Evolutionary conservation across 2,888 invertebrate species (phyloP).

Genomic region (Gnatocerus cornutus): DNA sequence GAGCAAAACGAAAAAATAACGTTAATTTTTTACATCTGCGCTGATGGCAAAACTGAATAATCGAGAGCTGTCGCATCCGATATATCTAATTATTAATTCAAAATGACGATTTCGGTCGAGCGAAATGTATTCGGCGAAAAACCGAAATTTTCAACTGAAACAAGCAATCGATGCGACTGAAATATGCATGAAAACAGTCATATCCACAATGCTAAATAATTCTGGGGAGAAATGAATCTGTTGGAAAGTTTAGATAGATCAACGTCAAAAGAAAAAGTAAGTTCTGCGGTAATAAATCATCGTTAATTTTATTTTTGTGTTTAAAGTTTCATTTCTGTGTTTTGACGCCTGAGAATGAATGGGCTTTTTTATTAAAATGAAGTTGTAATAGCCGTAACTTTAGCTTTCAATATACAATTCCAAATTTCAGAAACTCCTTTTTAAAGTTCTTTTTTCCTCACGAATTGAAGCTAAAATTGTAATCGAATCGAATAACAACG

Average conservation of each 20-base stretch:
- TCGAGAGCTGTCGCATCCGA: constrained; percentile 33
- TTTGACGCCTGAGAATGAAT: constrained; percentile 6
- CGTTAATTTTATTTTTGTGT: constrained; percentile 42
- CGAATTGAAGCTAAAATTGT: too few relatives aligned
- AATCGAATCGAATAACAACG: too few relatives aligned
- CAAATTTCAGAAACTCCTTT: too few relatives aligned
- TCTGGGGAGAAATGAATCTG: constrained; percentile 31
- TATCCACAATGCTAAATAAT: constrained; percentile 41
- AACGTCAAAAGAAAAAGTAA: constrained; percentile 39
- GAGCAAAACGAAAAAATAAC: constrained; percentile 3
- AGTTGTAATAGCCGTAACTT: too few relatives aligned
- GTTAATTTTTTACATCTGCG: constrained; percentile 28
- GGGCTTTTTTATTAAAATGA: constrained; percentile 13
- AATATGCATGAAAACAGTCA: constrained; percentile 35
- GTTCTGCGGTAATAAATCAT: constrained; percentile 38
- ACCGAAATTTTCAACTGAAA: constrained; percentile 21
- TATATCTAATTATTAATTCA: constrained; percentile 36
- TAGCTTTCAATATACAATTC: too few relatives aligned
- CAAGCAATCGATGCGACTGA: constrained; percentile 18
- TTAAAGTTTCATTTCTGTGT: constrained; percentile 34
- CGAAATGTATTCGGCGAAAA: constrained; percentile 13
- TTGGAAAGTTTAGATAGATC: constrained; percentile 30
- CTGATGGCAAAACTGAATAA: constrained; percentile 36
- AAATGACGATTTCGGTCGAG: constrained; percentile 30
- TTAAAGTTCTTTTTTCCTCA: too few relatives aligned